Evolutionary conservation across 2,113 vertebrate species (phyloP), one percentile per base, ranked within the genome.

Genomic region (Abramis brama): DNA sequence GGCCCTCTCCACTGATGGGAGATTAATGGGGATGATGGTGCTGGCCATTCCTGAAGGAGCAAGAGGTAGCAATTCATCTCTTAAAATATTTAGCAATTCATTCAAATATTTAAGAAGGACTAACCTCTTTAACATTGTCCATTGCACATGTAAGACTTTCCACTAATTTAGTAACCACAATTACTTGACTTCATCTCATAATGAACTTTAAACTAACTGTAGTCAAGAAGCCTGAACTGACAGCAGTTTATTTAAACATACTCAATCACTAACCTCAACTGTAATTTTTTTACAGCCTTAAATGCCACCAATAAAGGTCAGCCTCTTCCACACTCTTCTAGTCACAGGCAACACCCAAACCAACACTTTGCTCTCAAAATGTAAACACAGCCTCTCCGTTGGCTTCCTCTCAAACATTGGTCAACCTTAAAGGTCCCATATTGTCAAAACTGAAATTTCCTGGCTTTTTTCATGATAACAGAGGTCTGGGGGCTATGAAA

Each of bases 11-110:
- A n/a, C 39, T 45, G n/a, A 83, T 23, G 43, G 52, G 23, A 77
- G 50, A 73, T 85, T 70, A 85, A 82, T 88, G 79, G 60, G 36
- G 64, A 81, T 76, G 21, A 79, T 7, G 45, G 30, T 66, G 15
- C n/a, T 33, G 50, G 27, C 43, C 23, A 75, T 17, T 83, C 36
- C 64, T 68, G 1, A 13, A 60, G 82, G 25, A 43, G 50, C 1
- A 8, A 33, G 47, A 74, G 13, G 45, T 68, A 62, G 15, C 5
- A 57, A 83, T 57, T 73, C 5, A 43, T 64, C 13, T 15, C 23
- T 27, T 80, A 3, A 25, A 80, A 33, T 25, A 62, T 62, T 39
- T 33, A 80, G 33, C 11, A 60, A 5, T 23, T 23, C 59, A 59
- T 23, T 59, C 7, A 57, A 21, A 33, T 27, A 47, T 50, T 57